Conservation (phyloP, 2,113 vertebrate species). For the Sylvia atricapilla region DNA sequence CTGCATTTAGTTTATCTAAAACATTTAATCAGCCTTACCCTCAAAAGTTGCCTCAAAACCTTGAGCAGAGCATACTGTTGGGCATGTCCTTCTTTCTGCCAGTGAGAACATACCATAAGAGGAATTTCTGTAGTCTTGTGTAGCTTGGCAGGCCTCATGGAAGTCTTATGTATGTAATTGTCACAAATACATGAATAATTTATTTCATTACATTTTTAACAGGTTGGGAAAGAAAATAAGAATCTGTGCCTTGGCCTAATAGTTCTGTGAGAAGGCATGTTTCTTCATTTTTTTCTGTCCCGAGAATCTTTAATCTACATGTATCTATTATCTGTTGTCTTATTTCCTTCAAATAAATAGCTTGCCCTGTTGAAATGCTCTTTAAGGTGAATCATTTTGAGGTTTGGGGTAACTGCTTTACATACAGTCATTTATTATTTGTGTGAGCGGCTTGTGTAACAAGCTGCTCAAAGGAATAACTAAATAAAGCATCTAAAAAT, state of each 20-base stretch:
- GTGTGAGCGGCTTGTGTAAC: background rate
- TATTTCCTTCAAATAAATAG: background rate
- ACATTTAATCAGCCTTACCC: background rate
- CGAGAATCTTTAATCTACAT: background rate
- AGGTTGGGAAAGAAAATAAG: background rate
- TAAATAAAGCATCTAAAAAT: background rate
- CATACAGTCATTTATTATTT: background rate
- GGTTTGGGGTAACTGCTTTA: background rate
- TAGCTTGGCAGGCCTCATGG: background rate
- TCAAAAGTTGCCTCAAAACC: background rate
- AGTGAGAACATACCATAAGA: background rate
- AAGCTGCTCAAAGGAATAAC: background rate
- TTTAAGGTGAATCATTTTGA: background rate
- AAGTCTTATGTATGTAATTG: background rate
- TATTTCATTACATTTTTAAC: background rate
- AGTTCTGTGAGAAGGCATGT: background rate
- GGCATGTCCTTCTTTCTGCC: background rate
- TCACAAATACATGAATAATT: background rate
- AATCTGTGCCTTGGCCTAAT: background rate
- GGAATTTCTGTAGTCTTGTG: background rate
- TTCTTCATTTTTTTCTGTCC: background rate
- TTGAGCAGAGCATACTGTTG: background rate
- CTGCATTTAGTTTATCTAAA: background rate
- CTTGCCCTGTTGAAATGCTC: background rate
- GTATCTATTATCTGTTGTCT: background rate